phyloP scores from a whole-genome alignment of 1,140 invertebrate species.

The Aricia agestis region DNA sequence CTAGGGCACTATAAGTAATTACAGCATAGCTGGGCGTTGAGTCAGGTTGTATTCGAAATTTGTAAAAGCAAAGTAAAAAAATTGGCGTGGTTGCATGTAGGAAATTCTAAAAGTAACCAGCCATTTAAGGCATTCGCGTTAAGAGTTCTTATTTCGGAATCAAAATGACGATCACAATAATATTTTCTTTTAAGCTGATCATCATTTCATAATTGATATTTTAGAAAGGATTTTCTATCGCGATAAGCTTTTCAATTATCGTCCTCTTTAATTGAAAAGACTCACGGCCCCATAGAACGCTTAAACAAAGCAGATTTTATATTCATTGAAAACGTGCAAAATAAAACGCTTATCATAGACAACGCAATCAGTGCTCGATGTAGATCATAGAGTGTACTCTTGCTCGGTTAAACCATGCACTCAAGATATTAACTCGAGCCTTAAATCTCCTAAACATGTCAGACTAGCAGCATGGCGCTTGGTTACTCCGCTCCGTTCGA shows the following conservation, averaged over 20 bases:
- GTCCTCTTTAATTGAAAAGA: background rate
- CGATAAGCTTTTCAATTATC: background rate
- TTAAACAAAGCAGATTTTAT: background rate
- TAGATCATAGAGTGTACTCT: background rate
- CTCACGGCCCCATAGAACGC: background rate
- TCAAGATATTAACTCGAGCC: background rate
- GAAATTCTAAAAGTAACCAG: too few species aligned
- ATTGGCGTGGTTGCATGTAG: too few species aligned
- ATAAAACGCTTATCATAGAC: background rate
- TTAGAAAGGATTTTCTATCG: background rate
- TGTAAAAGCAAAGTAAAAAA: too few species aligned
- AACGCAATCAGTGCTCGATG: background rate
- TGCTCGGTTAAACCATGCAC: background rate
- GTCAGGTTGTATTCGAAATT: too few species aligned
- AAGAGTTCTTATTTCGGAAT: too few species aligned
- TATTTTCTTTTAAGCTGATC: too few species aligned
- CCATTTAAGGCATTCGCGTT: too few species aligned
- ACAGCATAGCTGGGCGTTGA: background rate
- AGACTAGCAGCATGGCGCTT: background rate
- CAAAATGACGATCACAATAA: too few species aligned
- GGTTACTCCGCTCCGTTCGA: conserved; percentile 9
- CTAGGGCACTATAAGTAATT: background rate
- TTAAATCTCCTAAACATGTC: conserved; percentile 8
- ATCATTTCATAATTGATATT: background rate
- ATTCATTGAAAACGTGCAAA: background rate